These are phyloP conservation scores for Falco naumanni DNA, from an alignment of 2,797 vertebrate genomes.

Conservation along the genomic window DNA sequence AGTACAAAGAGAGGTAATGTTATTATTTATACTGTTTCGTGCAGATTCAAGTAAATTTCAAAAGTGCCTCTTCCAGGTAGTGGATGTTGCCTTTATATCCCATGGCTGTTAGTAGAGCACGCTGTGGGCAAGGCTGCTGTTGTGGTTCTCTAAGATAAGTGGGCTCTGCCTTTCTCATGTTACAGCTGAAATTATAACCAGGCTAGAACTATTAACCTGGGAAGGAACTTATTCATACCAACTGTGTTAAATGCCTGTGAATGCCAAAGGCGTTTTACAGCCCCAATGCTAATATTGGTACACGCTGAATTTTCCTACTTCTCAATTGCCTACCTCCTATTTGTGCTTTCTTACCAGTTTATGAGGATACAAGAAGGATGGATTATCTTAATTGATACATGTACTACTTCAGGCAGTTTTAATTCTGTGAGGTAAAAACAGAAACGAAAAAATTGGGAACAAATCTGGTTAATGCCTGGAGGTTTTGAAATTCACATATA, in stretches of 20 bases:
- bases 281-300: background rate
- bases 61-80: background rate
- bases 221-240: background rate
- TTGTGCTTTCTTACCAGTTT: background rate
- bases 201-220: background rate
- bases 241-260: background rate
- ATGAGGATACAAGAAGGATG: background rate
- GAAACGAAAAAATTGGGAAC: background rate
- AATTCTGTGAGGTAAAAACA: background rate
- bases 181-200: background rate
- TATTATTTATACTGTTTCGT: background rate
- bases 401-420: background rate
- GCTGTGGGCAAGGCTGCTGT: background rate
- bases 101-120: background rate
- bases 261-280: background rate
- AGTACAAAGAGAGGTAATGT: background rate
- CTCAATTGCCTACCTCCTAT: background rate
- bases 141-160: background rate
- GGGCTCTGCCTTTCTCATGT: background rate
- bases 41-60: background rate
- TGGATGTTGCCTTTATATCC: background rate
- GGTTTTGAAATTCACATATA: background rate
- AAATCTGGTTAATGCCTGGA: background rate
- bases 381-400: background rate
- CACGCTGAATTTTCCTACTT: background rate